A percentile compares a stretch with the other conserved stretches of the same genome.
These are phyloP conservation scores for Busseola fusca DNA, from an alignment of 2,888 invertebrate species.

Conservation along the genomic window DNA sequence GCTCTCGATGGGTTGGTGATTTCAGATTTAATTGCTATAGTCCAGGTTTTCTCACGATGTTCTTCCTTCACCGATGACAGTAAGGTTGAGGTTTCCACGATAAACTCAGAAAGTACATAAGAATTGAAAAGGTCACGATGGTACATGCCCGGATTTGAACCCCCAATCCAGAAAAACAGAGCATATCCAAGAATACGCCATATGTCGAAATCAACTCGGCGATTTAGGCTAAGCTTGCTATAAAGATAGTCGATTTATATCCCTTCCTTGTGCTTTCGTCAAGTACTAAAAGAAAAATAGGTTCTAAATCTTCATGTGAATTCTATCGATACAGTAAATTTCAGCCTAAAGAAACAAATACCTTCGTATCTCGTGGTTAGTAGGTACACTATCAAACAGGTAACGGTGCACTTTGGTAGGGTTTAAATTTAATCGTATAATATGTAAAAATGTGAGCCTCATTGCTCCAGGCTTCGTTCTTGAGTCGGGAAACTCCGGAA, in stretches of 20 bases:
- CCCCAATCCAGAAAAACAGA: background rate
- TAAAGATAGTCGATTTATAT: background rate
- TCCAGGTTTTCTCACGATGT: background rate
- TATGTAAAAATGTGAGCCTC: slow-evolving; percentile 1
- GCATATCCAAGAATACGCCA: background rate
- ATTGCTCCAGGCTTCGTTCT: background rate
- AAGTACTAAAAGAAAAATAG: slow-evolving; percentile 12
- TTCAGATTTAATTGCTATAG: background rate
- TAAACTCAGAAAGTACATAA: background rate
- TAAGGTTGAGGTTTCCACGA: background rate
- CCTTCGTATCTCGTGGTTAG: background rate
- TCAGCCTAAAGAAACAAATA: slow-evolving; percentile 18
- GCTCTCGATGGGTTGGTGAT: background rate
- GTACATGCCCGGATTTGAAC: background rate
- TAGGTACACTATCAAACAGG: slow-evolving; percentile 27
- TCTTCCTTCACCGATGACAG: background rate
- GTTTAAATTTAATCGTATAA: slow-evolving; percentile 2
- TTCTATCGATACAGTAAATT: slow-evolving; percentile 21
- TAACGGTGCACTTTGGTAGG: background rate
- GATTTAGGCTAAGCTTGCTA: background rate
- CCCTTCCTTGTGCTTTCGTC: background rate
- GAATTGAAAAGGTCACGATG: background rate
- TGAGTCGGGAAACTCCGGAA: background rate
- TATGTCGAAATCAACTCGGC: background rate
- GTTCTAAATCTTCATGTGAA: slow-evolving; percentile 7